phyloP scores from a whole-genome alignment of 2,888 invertebrate genomes.

The Nephrotoma appendiculata region DNA sequence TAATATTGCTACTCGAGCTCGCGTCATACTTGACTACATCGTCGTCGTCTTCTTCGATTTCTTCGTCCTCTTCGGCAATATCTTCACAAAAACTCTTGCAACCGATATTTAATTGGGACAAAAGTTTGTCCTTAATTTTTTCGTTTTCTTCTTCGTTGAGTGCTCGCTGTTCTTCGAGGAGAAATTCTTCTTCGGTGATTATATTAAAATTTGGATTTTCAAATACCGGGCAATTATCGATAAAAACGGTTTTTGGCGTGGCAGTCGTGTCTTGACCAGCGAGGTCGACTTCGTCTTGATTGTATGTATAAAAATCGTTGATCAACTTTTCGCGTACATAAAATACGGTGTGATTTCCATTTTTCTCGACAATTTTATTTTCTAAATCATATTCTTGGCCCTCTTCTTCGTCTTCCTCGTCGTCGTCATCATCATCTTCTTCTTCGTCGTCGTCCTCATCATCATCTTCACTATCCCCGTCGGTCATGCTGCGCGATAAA shows the following conservation, averaged over 20 bases:
- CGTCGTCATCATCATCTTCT: conserved; percentile 17
- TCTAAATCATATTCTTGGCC: conserved; percentile 17
- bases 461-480: conserved; percentile 16
- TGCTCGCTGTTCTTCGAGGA: neutral
- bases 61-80: neutral
- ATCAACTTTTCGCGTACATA: conserved; percentile 10
- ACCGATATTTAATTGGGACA: conserved; percentile 12
- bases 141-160: conserved; percentile 7
- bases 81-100: conserved; percentile 1
- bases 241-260: conserved; percentile 13
- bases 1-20: neutral
- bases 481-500: conserved; percentile 32
- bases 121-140: conserved; percentile 12
- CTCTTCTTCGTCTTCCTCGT: conserved; percentile 19
- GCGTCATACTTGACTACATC: neutral
- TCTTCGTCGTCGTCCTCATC: conserved; percentile 14
- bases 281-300: conserved; percentile 1
- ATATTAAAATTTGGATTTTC: conserved; percentile 25
- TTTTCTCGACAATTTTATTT: conserved; percentile 6
- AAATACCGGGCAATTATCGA: conserved; percentile 29
- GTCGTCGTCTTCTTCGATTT: neutral
- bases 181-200: conserved; percentile 2
- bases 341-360: conserved; percentile 10
- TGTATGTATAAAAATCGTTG: conserved; percentile 9
- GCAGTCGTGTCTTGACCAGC: neutral